These are phyloP conservation scores for Diplosoma virens DNA, from an alignment of 23 tunicate species.

Conservation along the genomic window DNA sequence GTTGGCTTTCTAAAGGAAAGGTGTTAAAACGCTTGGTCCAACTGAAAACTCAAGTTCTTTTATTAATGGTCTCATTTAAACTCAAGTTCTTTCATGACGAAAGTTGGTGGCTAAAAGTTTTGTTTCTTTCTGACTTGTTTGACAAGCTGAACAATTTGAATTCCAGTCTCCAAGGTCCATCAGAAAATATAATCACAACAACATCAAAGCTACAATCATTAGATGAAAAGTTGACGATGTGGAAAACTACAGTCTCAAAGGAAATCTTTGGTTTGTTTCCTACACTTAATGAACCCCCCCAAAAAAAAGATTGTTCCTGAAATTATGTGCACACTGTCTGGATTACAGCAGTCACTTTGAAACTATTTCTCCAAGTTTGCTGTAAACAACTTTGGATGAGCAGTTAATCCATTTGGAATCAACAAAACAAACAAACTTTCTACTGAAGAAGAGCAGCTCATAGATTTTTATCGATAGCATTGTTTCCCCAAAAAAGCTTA, in stretches of 20 bases:
- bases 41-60: slow-evolving; percentile 51
- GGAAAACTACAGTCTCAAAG: slow-evolving; percentile 53
- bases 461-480: slow-evolving; percentile 38
- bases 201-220: slow-evolving; percentile 52
- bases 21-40: slow-evolving; percentile 55
- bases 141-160: slow-evolving; percentile 55
- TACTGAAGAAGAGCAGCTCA: slow-evolving; percentile 52
- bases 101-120: slow-evolving; percentile 43
- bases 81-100: slow-evolving; percentile 48
- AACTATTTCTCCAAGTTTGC: slow-evolving; percentile 51
- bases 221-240: slow-evolving; percentile 59
- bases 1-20: slow-evolving; percentile 55
- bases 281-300: slow-evolving; percentile 23
- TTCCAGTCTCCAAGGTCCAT: slow-evolving; percentile 63
- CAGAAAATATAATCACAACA: slow-evolving; percentile 40
- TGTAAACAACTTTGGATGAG: too few relatives aligned
- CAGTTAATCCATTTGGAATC: too few relatives aligned
- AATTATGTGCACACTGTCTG: slow-evolving; percentile 14
- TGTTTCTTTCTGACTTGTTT: slow-evolving; percentile 64
- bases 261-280: slow-evolving; percentile 32
- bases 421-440: slow-evolving; percentile 46
- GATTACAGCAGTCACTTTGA: slow-evolving; percentile 51
- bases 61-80: slow-evolving; percentile 34
- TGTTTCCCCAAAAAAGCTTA: slow-evolving; percentile 31
- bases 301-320: slow-evolving; percentile 23